Evolutionary conservation across 2,888 invertebrate species (phyloP), one percentile per base, ranked within the genome.

Genomic region (Cheiracanthium punctorium): DNA sequence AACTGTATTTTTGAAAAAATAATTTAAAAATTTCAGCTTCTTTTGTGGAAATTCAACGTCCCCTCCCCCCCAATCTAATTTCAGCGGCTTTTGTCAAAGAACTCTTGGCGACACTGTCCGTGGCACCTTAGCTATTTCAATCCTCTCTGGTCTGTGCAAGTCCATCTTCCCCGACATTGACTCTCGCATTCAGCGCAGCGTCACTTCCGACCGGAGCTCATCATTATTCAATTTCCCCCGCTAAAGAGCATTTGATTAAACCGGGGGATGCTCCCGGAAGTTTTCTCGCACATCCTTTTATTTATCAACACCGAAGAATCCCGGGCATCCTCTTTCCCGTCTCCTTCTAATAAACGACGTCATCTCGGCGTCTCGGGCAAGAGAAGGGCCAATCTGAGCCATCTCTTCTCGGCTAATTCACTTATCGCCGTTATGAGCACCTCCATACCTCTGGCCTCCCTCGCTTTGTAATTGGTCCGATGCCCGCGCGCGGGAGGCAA

Each of bases 351-450:
- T 67, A 67, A 67, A 67, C n/a, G 17, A 67, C 30, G 30, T 67
- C 67, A 30, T 32, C 32, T 32, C 64, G 12, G 14, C 8, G 67
- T 67, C 67, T 30, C 30, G 30, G 67, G 29, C 5, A 67, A 20
- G 30, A 30, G 20, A 17, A 17, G 67, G 29, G 0, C 29, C 14
- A 14, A 30, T 14, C 67, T 30, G 30, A 32, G 29, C 29, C 30
- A 52, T 24, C 28, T 52, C 74, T 58, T 28, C 43, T 20, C 37
- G 48, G 73, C 82, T 84, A 77, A 77, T 84, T 84, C 82, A 77
- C 77, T 77, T 77, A 84, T 84, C 82, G 82, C 77, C 48, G 76
- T 82, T 76, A 82, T 82, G 69, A 80, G 80, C 72, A 29, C 12
- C 70, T 75, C 10, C 67, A 71, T n/a, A n/a, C n/a, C n/a, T n/a